These are phyloP conservation scores for Sturmia bella DNA, from an alignment of 2,888 invertebrate species.

Conservation along the genomic window DNA sequence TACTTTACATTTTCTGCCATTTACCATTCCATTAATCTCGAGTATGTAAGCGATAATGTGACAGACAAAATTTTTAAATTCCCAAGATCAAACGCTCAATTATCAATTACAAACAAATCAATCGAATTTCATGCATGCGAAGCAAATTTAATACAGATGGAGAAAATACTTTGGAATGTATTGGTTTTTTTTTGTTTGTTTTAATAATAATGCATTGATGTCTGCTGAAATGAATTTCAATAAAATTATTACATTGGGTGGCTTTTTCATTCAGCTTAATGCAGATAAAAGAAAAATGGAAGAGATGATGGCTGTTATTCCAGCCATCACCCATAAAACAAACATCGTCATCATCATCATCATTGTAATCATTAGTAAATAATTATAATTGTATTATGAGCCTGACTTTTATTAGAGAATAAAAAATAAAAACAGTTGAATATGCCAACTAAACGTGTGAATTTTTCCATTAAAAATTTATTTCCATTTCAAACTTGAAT, in stretches of 20 bases:
- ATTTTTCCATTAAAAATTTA: conserved; percentile 35
- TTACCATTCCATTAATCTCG: not conserved
- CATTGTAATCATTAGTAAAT: not conserved
- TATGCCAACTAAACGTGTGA: conserved; percentile 48
- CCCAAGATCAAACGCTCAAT: conserved; percentile 23
- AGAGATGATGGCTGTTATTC: not conserved
- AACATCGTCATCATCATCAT: not conserved
- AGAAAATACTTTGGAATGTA: not conserved
- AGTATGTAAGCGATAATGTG: conserved; percentile 28
- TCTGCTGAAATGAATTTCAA: not conserved
- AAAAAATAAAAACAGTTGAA: not conserved
- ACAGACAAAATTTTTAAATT: conserved; percentile 28
- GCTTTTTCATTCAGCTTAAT: conserved; percentile 22
- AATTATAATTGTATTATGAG: not conserved
- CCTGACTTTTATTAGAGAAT: not conserved
- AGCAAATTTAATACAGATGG: conserved; percentile 4
- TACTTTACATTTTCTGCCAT: not conserved
- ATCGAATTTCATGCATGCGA: conserved; percentile 10
- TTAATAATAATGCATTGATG: not conserved
- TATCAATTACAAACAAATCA: not conserved
- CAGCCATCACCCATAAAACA: not conserved
- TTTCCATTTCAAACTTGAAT: conserved; percentile 1
- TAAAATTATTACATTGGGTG: conserved; percentile 3
- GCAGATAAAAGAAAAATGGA: conserved; percentile 12
- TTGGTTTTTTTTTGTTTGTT: conserved; percentile 2